Evolutionary conservation across 2,113 vertebrate genomes (phyloP), one percentile per base, ranked within the genome.

Genomic region (Corynorhinus townsendii): DNA sequence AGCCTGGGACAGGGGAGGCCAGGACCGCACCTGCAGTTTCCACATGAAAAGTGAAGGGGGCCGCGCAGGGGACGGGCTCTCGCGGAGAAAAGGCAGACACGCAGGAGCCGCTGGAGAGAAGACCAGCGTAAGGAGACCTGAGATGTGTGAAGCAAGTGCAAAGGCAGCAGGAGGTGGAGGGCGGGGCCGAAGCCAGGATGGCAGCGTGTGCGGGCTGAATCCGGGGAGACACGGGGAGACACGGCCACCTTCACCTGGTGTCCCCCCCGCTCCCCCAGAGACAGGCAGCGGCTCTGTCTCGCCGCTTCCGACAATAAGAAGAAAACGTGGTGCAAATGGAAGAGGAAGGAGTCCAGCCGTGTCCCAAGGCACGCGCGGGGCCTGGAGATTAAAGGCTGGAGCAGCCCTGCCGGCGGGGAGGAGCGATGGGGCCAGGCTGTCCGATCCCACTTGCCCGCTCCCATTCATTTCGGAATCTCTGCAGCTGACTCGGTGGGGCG

Each of bases 41-140:
- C 72, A 84, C 76, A 92, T 86, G 71, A 59, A 96, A 80, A 94
- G 75, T 1, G 54, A 79, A 97, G 73, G 68, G 43, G 76, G 81
- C 91, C 89, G 91, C 0, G 75, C 16, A 85, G 33, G 17, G 28
- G 45, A 86, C 77, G 59, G 92, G 94, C 84, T 26, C 62, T 66
- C 80, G 30, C 3, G 49, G 19, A 12, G 3, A 14, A 11, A 52
- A 84, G 3, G 47, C 79, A 85, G 40, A 87, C 30, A 30, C 4
- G 22, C 71, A 47, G 81, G 79, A 26, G 49, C 47, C 86, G 43
- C 72, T 87, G 52, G 59, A 95, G 66, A 11, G 43, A 80, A 73
- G 86, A 66, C 35, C 0, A 7, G 11, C 80, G 86, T 3, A 33
- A 92, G 88, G 16, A 85, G 88, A 69, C 54, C 90, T 0, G 24